A percentile compares a stretch with the other conserved stretches of the same genome.
Evolutionary conservation across 2,113 vertebrate genomes (phyloP).

Genomic region (Rhegmatorhina hoffmannsi): DNA sequence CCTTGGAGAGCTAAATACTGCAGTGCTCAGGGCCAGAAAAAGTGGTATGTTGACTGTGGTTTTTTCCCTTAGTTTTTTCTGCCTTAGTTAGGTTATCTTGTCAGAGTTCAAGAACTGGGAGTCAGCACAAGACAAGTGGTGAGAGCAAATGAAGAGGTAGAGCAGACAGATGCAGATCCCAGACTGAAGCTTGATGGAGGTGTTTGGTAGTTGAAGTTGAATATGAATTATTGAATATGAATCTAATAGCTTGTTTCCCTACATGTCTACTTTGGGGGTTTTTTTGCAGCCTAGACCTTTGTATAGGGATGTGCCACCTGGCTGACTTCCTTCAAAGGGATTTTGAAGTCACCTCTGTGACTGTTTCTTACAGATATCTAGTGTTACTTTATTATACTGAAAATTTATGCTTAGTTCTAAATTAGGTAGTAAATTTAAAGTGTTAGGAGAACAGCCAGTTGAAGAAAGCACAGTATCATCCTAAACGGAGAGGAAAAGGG

Average conservation of each 20-base stretch:
- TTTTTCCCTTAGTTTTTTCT: background rate
- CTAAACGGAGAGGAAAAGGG: background rate
- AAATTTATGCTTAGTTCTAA: background rate
- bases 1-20: background rate
- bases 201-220: background rate
- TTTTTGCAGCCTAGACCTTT: background rate
- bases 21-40: background rate
- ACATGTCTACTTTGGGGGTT: background rate
- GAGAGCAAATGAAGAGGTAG: background rate
- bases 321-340: background rate
- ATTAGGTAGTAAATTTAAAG: background rate
- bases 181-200: background rate
- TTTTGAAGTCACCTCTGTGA: background rate
- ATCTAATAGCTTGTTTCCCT: background rate
- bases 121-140: background rate
- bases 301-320: background rate
- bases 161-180: background rate
- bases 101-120: background rate
- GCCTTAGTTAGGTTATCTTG: background rate
- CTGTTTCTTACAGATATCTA: background rate
- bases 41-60: background rate
- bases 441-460: background rate
- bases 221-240: background rate
- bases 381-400: background rate
- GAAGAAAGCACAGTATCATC: background rate